phyloP scores from a whole-genome alignment of 2,797 vertebrate genomes.

The Emys orbicularis region DNA sequence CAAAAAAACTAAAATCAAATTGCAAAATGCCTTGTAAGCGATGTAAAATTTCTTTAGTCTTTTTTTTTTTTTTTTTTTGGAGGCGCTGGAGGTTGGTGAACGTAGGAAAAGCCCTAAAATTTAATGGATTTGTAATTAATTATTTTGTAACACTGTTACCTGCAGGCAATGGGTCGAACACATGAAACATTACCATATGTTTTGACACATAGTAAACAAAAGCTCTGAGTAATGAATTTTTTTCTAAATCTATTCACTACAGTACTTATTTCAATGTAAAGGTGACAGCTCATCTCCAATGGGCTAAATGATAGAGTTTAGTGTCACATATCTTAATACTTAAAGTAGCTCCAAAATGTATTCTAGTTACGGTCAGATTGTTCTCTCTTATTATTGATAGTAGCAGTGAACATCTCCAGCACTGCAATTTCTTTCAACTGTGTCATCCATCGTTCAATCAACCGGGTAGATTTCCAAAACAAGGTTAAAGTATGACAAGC shows the following conservation, averaged over 20 bases:
- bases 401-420: neutral
- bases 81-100: neutral
- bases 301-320: neutral
- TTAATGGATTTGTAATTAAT: neutral
- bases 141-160: neutral
- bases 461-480: neutral
- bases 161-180: neutral
- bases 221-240: neutral
- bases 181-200: neutral
- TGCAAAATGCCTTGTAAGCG: neutral
- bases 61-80: neutral
- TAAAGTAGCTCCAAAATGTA: constrained; percentile 14
- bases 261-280: neutral
- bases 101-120: neutral
- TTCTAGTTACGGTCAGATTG: neutral
- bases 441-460: neutral
- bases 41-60: neutral
- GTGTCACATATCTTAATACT: neutral
- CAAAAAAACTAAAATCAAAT: neutral
- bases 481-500: neutral
- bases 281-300: neutral
- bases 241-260: neutral
- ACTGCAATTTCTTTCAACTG: neutral
- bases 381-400: constrained; percentile 1
- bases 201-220: neutral